These are phyloP conservation scores for Drosophila sp. DNA, from an alignment of 1,140 invertebrate genomes.

Conservation along the genomic window DNA sequence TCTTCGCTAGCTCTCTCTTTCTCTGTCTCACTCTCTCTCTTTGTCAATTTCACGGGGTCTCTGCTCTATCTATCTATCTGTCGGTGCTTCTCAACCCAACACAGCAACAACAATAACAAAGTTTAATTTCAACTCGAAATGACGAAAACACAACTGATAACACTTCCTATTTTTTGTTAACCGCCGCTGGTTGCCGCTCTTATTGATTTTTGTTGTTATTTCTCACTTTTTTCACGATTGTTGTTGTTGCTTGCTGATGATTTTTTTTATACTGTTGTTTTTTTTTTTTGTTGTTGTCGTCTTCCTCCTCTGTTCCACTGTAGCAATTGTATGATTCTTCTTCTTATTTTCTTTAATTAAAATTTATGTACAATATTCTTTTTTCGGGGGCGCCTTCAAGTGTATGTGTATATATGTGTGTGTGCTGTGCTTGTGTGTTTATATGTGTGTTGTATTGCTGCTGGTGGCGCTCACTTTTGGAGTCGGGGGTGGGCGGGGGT, in stretches of 20 bases:
- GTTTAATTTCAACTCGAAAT: slow-evolving; percentile 45
- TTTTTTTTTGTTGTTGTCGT: slow-evolving; percentile 4
- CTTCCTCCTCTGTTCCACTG: slow-evolving; percentile 19
- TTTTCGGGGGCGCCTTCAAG: slow-evolving; percentile 52
- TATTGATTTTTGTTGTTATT: slow-evolving; percentile 65
- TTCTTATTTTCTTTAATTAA: slow-evolving; percentile 61
- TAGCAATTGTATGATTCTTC: slow-evolving; percentile 26
- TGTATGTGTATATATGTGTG: slow-evolving; percentile 32
- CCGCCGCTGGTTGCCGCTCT: slow-evolving; percentile 57
- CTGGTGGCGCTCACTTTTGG: slow-evolving; percentile 43
- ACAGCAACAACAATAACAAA: slow-evolving; percentile 37
- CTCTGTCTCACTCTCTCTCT: background rate
- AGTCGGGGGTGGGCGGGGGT: slow-evolving; percentile 48
- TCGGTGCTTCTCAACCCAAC: background rate
- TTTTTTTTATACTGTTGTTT: slow-evolving; percentile 25
- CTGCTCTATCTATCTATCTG: slow-evolving; percentile 24
- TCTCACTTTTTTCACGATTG: slow-evolving; percentile 21
- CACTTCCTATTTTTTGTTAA: slow-evolving; percentile 51
- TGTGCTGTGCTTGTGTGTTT: slow-evolving; percentile 20
- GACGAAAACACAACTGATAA: slow-evolving; percentile 53
- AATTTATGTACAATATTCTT: slow-evolving; percentile 68
- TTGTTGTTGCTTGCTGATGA: slow-evolving; percentile 15
- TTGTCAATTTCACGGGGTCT: slow-evolving; percentile 2
- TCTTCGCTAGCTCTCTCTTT: slow-evolving; percentile 13
- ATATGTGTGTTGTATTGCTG: slow-evolving; percentile 27